Conservation (phyloP, 1,140 invertebrate species). For the Zaprionus capensis region DNA sequence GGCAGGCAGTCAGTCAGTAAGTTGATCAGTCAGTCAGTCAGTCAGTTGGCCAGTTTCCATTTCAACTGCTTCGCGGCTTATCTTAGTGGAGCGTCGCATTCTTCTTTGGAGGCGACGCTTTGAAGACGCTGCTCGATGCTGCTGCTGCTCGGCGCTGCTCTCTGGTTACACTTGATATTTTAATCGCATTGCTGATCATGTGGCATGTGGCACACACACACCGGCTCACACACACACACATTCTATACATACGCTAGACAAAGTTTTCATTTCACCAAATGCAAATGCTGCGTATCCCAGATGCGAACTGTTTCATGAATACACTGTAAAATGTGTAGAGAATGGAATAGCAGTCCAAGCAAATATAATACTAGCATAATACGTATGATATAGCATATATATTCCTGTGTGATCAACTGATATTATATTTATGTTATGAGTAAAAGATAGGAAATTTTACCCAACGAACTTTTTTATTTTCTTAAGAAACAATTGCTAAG, state of each 20-base stretch:
- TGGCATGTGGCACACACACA: slow-evolving; percentile 44
- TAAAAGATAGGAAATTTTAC: too few relatives aligned
- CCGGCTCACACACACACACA: background rate
- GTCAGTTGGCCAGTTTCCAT: slow-evolving; percentile 67
- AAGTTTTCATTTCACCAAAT: slow-evolving; percentile 43
- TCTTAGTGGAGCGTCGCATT: slow-evolving; percentile 60
- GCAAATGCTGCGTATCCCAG: slow-evolving; percentile 34
- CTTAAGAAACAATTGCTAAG: too few relatives aligned
- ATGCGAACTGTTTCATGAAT: background rate
- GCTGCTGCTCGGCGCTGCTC: slow-evolving; percentile 14
- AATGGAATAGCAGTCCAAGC: background rate
- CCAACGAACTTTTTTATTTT: too few relatives aligned
- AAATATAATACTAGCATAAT: background rate
- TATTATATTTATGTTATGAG: too few relatives aligned
- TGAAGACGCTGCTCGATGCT: slow-evolving; percentile 12
- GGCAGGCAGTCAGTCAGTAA: slow-evolving; percentile 16
- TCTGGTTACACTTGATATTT: slow-evolving; percentile 68
- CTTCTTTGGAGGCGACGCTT: slow-evolving; percentile 36
- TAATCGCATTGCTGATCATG: slow-evolving; percentile 77
- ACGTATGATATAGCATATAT: too few relatives aligned
- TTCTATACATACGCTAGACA: background rate
- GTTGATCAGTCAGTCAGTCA: slow-evolving; percentile 59
- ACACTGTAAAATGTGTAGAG: slow-evolving; percentile 5
- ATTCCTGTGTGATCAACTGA: too few relatives aligned
- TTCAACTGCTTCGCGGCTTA: slow-evolving; percentile 58